phyloP scores from a whole-genome alignment of 2,888 invertebrate genomes.

The Cryptocheilus praepositus region DNA sequence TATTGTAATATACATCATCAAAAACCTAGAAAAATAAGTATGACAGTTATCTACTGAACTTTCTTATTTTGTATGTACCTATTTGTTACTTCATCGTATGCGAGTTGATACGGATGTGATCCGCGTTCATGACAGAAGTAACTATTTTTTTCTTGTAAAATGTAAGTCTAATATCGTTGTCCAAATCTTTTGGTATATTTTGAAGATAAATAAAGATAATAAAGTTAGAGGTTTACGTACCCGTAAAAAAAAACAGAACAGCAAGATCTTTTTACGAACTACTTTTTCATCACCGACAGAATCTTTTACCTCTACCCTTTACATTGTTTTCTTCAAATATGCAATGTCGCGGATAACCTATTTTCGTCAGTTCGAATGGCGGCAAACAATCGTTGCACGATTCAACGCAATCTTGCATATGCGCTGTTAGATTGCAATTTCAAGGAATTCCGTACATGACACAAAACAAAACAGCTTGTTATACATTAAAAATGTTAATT shows the following conservation, averaged over 20 bases:
- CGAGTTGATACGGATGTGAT: constrained; percentile 36
- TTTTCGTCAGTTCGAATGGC: constrained; percentile 50
- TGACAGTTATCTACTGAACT: constrained; percentile 65
- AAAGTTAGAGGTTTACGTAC: constrained; percentile 48
- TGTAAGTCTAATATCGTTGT: constrained; percentile 44
- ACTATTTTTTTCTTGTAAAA: constrained; percentile 40
- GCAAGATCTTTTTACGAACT: constrained; percentile 38
- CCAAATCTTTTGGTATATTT: constrained; percentile 51
- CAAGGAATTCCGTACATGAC: constrained; percentile 50
- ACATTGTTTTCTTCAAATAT: constrained; percentile 43
- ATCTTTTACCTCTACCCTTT: constrained; percentile 41
- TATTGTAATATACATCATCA: constrained; percentile 71
- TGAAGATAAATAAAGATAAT: constrained; percentile 45
- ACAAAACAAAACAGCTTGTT: constrained; percentile 50
- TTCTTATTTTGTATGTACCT: constrained; percentile 57
- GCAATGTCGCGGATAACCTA: constrained; percentile 40
- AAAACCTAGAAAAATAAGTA: constrained; percentile 65
- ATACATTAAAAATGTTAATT: constrained; percentile 33
- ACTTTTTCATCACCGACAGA: constrained; percentile 41
- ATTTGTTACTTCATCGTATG: constrained; percentile 52
- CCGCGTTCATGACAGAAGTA: constrained; percentile 40
- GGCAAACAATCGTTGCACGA: constrained; percentile 34
- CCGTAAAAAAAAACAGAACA: constrained; percentile 4
- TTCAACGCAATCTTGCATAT: constrained; percentile 40
- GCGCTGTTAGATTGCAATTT: constrained; percentile 47